Base-by-base conservation (phyloP, 2,113 vertebrate species). In the Promerops cafer region DNA sequence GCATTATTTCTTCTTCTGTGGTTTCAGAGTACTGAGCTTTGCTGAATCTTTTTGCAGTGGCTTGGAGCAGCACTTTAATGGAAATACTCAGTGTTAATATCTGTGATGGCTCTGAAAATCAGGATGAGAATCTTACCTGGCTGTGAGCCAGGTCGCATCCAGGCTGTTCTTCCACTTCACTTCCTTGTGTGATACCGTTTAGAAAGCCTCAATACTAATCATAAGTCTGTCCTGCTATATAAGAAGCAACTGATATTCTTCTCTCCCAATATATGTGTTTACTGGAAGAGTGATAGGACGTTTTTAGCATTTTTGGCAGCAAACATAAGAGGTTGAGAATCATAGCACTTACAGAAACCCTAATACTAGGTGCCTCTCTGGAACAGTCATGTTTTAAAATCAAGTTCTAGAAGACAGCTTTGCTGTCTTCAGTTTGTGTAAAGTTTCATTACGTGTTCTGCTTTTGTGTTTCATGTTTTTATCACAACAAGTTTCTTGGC, bases 381-480 rank as follows among this genome's bases (percentile, higher is more conserved):
- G 53, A 93, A 69, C 39, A 72, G n/a, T 75, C 61, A 61, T 61
- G 24, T 84, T 66, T 64, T 74, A 65, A 84, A 54, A 74, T 66
- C 16, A 72, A 44, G 30, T 81, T 83, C 50, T 84, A 24, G 53
- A 72, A 68, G 45, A n/a, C 16, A 77, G 31, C 16, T 44, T 93
- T 80, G 53, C 37, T 69, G 65, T 84, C 44, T 91, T 69, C 44
- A 31, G 18, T 77, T 87, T 92, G 28, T 89, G 8, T 92, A 16
- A 92, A 78, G 69, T 76, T 93, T 81, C 39, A 49, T 65, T 77
- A 33, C 63, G 27, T 59, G 47, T 56, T 80, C 74, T 90, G 22
- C 57, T 87, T 92, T 95, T 86, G 57, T 53, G 50, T 82, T 87
- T 89, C 35, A 26, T 70, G 81, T 87, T 96, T 60, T 80, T 92